phyloP scores from a whole-genome alignment of 1,140 invertebrate species.

The Danaus melanippus region DNA sequence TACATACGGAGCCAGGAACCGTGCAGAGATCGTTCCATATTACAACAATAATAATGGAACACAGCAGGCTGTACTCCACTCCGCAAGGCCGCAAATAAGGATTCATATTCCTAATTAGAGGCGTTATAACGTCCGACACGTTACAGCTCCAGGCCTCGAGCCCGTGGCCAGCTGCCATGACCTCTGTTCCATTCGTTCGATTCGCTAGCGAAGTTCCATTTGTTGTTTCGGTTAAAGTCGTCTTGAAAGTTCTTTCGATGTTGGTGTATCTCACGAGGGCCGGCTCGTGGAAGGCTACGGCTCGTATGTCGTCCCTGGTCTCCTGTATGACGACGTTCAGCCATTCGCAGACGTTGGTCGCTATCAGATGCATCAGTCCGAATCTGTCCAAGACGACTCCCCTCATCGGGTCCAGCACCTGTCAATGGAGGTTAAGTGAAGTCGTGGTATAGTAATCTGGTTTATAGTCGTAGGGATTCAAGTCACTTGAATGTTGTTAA shows the following conservation, averaged over 20 bases:
- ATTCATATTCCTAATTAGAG: constrained; percentile 75
- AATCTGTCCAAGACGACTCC: constrained; percentile 73
- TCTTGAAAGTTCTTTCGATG: constrained; percentile 31
- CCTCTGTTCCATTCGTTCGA: constrained; percentile 19
- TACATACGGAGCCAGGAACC: constrained; percentile 68
- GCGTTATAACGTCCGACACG: constrained; percentile 74
- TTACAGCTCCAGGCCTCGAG: constrained; percentile 51
- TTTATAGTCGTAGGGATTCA: too few relatives aligned
- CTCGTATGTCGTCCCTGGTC: constrained; percentile 75
- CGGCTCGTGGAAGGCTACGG: constrained; percentile 45
- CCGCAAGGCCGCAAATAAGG: constrained; percentile 81
- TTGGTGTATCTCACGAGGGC: constrained; percentile 42
- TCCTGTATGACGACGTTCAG: constrained; percentile 76
- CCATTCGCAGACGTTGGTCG: constrained; percentile 78
- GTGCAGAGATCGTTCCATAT: constrained; percentile 77
- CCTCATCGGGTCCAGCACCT: constrained; percentile 62
- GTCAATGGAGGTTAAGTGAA: not conserved
- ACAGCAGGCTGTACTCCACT: constrained; percentile 83
- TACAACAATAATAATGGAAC: constrained; percentile 76
- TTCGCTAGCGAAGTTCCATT: constrained; percentile 30
- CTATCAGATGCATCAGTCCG: constrained; percentile 75
- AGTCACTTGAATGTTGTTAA: too few relatives aligned
- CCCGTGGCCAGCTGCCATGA: constrained; percentile 18
- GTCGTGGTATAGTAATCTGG: too few relatives aligned
- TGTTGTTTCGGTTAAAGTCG: constrained; percentile 30